A percentile compares a stretch with the other conserved stretches of the same genome.
Conservation (phyloP, 2,888 invertebrate species). For the Amphipoea oculea region DNA sequence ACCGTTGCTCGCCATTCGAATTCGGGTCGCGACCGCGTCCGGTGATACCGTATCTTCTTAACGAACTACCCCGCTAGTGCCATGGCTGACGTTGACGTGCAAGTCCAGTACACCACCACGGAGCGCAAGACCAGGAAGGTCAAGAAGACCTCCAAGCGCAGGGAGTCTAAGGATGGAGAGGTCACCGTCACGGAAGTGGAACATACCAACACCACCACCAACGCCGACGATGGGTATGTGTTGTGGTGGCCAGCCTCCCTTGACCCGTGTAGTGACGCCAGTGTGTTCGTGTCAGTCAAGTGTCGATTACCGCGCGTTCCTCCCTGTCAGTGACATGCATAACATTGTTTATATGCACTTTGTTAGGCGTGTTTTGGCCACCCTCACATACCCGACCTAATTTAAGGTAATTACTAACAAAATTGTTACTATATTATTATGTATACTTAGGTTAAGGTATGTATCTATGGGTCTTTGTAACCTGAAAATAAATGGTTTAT, state of each 20-base stretch:
- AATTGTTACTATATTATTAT: too few relatives aligned
- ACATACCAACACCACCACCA: slow-evolving; percentile 92
- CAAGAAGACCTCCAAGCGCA: slow-evolving; percentile 95
- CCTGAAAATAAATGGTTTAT: too few relatives aligned
- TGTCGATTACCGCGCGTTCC: slow-evolving; percentile 79
- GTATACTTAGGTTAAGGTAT: too few relatives aligned
- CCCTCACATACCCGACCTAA: slow-evolving; percentile 90
- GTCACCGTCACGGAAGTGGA: slow-evolving; percentile 95
- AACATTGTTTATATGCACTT: slow-evolving; percentile 70
- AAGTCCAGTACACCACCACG: slow-evolving; percentile 96
- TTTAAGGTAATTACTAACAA: too few relatives aligned
- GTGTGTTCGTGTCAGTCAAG: slow-evolving; percentile 77
- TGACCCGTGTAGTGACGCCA: slow-evolving; percentile 79
- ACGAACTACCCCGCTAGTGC: slow-evolving; percentile 75
- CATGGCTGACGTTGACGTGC: slow-evolving; percentile 98
- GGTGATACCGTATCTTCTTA: slow-evolving; percentile 84
- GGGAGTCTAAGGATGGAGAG: slow-evolving; percentile 94
- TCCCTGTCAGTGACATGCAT: slow-evolving; percentile 77
- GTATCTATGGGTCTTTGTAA: too few relatives aligned
- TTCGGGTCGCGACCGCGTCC: slow-evolving; percentile 90
- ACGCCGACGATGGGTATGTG: slow-evolving; percentile 96
- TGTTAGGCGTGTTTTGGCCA: slow-evolving; percentile 81
- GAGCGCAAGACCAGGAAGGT: slow-evolving; percentile 98
- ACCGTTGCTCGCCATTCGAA: slow-evolving; percentile 90
- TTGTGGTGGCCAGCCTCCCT: slow-evolving; percentile 89